Percentiles rank a stretch among this genome's conserved stretches.
phyloP scores from a whole-genome alignment of 2,113 vertebrate species.

The Micronycteris hirsuta region DNA sequence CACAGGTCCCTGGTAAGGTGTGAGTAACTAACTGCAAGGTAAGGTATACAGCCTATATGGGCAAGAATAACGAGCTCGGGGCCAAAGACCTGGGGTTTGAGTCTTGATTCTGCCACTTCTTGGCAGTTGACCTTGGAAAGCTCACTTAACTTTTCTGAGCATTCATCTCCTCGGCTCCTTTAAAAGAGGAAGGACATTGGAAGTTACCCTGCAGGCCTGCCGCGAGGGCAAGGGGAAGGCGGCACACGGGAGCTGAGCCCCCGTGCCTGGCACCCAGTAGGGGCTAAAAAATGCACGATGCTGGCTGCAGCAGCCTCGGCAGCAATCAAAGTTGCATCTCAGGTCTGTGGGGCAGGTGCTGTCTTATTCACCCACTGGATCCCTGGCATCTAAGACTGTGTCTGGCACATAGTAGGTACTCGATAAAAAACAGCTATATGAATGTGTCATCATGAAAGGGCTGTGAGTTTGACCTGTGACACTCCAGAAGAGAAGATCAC shows the following conservation, averaged over 20 bases:
- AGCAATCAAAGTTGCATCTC: not conserved
- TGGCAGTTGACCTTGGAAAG: not conserved
- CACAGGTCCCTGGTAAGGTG: not conserved
- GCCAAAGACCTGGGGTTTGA: not conserved
- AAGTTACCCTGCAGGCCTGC: not conserved
- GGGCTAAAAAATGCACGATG: not conserved
- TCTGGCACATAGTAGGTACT: not conserved
- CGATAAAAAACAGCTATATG: not conserved
- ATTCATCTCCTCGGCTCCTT: not conserved
- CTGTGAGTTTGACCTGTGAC: not conserved
- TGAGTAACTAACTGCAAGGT: not conserved
- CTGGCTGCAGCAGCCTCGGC: not conserved
- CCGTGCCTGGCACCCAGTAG: rapidly evolving
- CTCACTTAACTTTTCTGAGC: not conserved
- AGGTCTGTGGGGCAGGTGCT: not conserved
- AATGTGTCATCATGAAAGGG: not conserved
- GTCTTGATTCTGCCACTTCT: not conserved
- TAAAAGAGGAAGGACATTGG: not conserved
- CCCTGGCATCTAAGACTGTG: not conserved
- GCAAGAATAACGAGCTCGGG: not conserved
- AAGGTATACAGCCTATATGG: not conserved
- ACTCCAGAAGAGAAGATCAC: not conserved
- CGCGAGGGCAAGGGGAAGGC: not conserved
- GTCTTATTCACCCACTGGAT: not conserved
- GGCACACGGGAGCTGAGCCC: not conserved